These are phyloP conservation scores for Quadroppia sp. DNA, from an alignment of 2,888 invertebrate species.

Conservation along the genomic window DNA sequence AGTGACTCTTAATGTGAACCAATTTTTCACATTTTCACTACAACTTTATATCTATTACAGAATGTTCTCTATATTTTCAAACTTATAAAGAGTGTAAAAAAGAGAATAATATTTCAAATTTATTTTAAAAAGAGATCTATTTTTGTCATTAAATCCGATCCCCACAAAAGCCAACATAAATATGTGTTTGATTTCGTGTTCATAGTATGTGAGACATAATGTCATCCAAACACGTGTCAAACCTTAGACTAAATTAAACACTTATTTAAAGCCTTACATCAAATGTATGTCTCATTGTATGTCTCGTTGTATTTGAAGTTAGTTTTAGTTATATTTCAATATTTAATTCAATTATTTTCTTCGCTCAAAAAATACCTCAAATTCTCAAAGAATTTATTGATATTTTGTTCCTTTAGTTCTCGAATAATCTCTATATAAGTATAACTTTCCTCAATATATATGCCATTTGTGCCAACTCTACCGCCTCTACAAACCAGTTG, in stretches of 20 bases:
- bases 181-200: background rate
- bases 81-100: background rate
- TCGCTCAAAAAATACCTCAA: background rate
- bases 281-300: background rate
- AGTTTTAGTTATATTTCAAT: background rate
- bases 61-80: background rate
- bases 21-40: conserved; percentile 2
- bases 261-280: background rate
- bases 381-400: background rate
- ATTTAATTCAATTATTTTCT: background rate
- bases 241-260: background rate
- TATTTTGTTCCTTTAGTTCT: no score
- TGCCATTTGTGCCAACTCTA: background rate
- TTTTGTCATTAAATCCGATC: no score
- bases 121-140: background rate
- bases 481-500: conserved; percentile 17
- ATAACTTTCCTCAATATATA: no score
- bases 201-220: background rate
- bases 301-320: background rate
- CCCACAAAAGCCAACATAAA: conserved; percentile 27
- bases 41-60: background rate
- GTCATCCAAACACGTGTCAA: conserved; percentile 21
- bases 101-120: conserved; percentile 8
- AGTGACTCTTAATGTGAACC: background rate
- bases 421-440: no score